phyloP scores from a whole-genome alignment of 1,140 invertebrate species.

The Solenopsis invicta region DNA sequence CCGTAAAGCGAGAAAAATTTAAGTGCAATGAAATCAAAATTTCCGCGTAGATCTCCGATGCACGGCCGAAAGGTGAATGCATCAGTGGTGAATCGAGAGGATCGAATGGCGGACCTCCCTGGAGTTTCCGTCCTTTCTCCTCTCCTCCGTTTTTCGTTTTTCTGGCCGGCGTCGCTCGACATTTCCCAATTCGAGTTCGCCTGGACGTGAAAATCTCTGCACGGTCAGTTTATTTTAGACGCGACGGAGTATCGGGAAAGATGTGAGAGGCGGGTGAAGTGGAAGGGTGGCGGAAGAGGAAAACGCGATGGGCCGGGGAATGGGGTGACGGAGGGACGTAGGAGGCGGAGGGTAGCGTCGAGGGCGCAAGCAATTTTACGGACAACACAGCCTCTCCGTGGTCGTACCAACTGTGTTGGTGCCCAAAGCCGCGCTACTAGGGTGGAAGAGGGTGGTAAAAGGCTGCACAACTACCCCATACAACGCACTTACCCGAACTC shows the following conservation, averaged over 20 bases:
- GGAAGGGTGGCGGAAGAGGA: slow-evolving; percentile 56
- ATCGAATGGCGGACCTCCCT: slow-evolving; percentile 51
- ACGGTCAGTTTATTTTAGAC: slow-evolving; percentile 80
- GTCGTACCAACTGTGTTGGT: slow-evolving; percentile 64
- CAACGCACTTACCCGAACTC: slow-evolving; percentile 79
- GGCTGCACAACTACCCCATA: slow-evolving; percentile 72
- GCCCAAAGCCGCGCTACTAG: slow-evolving; percentile 58
- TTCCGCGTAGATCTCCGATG: slow-evolving; percentile 11
- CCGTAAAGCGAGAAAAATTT: slow-evolving; percentile 37
- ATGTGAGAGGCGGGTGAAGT: slow-evolving; percentile 53
- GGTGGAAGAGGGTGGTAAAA: slow-evolving; percentile 79
- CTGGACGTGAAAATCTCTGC: slow-evolving; percentile 77
- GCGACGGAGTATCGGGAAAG: slow-evolving; percentile 64
- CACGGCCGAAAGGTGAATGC: slow-evolving; percentile 55
- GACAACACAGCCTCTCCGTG: slow-evolving; percentile 74
- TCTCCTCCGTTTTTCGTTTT: slow-evolving; percentile 53
- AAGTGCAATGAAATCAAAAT: slow-evolving; percentile 52
- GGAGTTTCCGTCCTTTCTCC: slow-evolving; percentile 47
- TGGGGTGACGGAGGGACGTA: slow-evolving; percentile 10
- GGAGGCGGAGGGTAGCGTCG: slow-evolving; percentile 45
- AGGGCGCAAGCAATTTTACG: slow-evolving; percentile 80
- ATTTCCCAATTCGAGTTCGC: slow-evolving; percentile 69
- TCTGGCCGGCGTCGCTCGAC: slow-evolving; percentile 60
- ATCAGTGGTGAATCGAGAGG: slow-evolving; percentile 51
- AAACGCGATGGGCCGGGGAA: slow-evolving; percentile 39